Base-by-base conservation (phyloP, 1,140 invertebrate genomes). In the Zaprionus inermis region DNA sequence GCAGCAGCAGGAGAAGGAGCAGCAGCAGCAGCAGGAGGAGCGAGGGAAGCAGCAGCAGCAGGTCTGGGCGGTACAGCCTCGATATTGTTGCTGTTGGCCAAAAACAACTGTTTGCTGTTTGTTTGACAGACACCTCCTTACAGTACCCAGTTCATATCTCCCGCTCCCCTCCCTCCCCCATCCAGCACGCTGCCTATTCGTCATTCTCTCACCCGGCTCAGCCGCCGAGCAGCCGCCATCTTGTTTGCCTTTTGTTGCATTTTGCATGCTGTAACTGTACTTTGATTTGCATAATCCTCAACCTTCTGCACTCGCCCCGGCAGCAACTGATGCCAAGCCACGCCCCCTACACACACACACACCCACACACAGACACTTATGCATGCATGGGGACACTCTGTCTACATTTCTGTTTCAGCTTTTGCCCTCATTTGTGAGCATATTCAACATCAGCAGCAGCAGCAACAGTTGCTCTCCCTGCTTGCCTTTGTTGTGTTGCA, bases 251-350 rank as follows among this genome's bases (percentile, higher is more conserved):
- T 84, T 74, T 84, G 81, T 80, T 84, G 81, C 81, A 84, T 84
- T 84, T 80, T 84, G 81, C 81, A 79, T 84, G 71, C 78, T 77
- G 74, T 85, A 76, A 75, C 82, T 80, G 74, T 85, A 78, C 74
- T 75, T 78, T 64, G 78, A 85, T 85, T 85, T 85, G 81, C 81
- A 85, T 85, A 85, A 85, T 85, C 81, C 81, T 80, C 78, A 85
- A 85, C 76, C 77, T 78, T 85, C 69, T 85, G 78, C 81, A 85
- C 81, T 85, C 71, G 71, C 82, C 77, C 34, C 44, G 67, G 78
- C 75, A 84, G 64, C 77, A 65, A 28, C 28, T 6, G 54, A 12
- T 18, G n/a, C 14, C 20, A 9, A 52, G n/a, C 28, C 6, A 54
- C 12, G 9, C 16, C 38, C 24, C 24, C 24, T 28, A n/a, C n/a